Evolutionary conservation across 2,888 invertebrate genomes (phyloP).

Genomic region (Osmoderma eremita): DNA sequence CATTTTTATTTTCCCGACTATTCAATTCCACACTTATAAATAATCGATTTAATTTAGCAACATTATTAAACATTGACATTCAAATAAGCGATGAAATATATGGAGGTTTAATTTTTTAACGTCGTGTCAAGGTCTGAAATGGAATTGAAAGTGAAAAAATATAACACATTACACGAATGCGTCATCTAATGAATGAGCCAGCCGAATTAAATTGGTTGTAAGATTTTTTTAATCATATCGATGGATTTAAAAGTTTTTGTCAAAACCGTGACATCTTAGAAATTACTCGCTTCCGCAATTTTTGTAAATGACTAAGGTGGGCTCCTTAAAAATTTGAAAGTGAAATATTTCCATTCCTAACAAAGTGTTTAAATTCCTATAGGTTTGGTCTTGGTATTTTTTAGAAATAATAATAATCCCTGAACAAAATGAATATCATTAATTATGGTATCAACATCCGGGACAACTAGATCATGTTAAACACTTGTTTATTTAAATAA

Average conservation of each 20-base stretch:
- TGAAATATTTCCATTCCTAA: no score
- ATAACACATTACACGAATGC: not conserved
- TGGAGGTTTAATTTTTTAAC: slow-evolving; percentile 23
- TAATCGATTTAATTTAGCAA: slow-evolving; percentile 7
- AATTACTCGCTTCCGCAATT: not conserved
- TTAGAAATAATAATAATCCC: not conserved
- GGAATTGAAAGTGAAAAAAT: slow-evolving; percentile 19
- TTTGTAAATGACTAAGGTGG: no score
- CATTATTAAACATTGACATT: slow-evolving; percentile 26
- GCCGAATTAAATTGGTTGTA: slow-evolving; percentile 7
- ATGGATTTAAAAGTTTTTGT: no score
- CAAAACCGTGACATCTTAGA: not conserved
- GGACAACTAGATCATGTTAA: no score
- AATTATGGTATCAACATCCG: no score
- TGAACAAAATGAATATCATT: not conserved
- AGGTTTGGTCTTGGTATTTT: not conserved
- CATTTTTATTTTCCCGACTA: not conserved
- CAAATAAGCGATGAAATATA: slow-evolving; percentile 22
- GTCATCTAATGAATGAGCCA: not conserved
- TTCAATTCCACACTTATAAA: not conserved
- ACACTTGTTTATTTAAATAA: no score
- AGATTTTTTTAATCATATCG: not conserved
- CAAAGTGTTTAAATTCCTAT: not conserved
- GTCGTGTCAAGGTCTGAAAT: slow-evolving; percentile 25
- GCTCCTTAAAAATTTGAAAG: no score